phyloP scores from a whole-genome alignment of 2,888 invertebrate genomes.

The Phalangium opilio region DNA sequence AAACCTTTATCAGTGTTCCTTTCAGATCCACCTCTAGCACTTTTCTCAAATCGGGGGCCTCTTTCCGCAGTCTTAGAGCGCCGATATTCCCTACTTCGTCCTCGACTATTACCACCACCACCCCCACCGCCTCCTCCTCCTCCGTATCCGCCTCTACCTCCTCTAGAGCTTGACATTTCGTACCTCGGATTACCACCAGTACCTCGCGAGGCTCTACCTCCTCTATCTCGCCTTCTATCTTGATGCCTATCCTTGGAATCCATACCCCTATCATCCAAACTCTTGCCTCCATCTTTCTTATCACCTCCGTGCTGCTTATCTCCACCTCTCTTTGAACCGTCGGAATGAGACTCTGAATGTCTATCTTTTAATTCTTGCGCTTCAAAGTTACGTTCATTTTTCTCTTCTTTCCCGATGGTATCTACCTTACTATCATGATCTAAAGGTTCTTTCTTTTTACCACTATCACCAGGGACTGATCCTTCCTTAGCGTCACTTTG shows the following conservation, averaged over 20 bases:
- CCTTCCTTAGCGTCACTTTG: slow-evolving; percentile 21
- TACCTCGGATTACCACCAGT: too few species aligned
- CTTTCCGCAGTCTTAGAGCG: slow-evolving; percentile 17
- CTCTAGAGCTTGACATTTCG: slow-evolving; percentile 8
- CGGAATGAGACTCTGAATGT: too few species aligned
- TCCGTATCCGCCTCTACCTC: slow-evolving; percentile 9
- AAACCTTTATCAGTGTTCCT: slow-evolving; percentile 12
- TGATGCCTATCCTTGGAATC: slow-evolving; percentile 31
- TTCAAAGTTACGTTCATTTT: slow-evolving; percentile 14
- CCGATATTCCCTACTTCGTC: slow-evolving; percentile 24
- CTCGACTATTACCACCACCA: slow-evolving; percentile 24
- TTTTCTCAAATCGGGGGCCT: slow-evolving; percentile 21
- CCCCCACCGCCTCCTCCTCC: slow-evolving; percentile 10
- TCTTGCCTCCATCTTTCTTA: slow-evolving; percentile 10
- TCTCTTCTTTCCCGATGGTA: slow-evolving; percentile 17
- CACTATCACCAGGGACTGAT: slow-evolving; percentile 5
- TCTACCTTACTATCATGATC: slow-evolving; percentile 12
- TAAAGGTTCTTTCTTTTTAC: slow-evolving; percentile 11
- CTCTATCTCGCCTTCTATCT: slow-evolving; percentile 15
- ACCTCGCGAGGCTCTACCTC: slow-evolving; percentile 15
- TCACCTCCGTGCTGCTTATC: slow-evolving; percentile 19
- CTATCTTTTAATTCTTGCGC: slow-evolving; percentile 9
- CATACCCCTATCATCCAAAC: slow-evolving; percentile 11
- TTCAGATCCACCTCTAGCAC: slow-evolving; percentile 12
- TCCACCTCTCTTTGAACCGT: slow-evolving; percentile 9